Evolutionary conservation across 2,113 vertebrate genomes (phyloP).

Genomic region (Heterocephalus glaber): DNA sequence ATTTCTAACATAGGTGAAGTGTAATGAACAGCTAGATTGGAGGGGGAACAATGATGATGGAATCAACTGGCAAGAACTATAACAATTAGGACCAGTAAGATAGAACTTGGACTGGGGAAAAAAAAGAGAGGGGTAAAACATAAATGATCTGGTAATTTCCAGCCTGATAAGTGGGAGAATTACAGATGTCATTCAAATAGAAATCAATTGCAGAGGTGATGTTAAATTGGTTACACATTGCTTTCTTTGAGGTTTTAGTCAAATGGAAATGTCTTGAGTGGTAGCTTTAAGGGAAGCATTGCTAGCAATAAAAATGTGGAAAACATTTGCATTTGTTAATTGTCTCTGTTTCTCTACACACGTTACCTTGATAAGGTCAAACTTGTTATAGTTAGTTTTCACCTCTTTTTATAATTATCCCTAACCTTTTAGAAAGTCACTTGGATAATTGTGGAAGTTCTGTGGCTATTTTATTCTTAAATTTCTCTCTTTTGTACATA

Average conservation of each 20-base stretch:
- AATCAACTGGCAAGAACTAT: background rate
- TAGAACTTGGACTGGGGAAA: background rate
- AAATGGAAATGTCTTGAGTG: background rate
- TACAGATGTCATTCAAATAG: background rate
- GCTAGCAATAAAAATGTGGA: background rate
- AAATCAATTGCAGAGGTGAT: background rate
- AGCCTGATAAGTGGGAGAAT: background rate
- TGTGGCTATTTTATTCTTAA: background rate
- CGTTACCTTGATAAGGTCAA: background rate
- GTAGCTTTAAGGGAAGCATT: background rate
- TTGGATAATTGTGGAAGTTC: background rate
- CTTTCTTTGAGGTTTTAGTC: background rate
- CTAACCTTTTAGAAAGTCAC: background rate
- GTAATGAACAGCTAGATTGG: background rate
- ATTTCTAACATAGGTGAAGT: background rate
- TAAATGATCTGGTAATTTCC: background rate
- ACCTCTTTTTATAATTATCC: background rate
- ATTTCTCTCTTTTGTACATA: background rate
- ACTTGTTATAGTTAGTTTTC: background rate
- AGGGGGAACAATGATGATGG: background rate
- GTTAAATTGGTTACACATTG: background rate
- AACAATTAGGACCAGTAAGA: background rate
- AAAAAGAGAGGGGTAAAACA: background rate
- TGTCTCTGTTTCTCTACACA: background rate
- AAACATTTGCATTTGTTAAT: conserved; percentile 22